Conservation (phyloP, 2,797 vertebrate species). For the Halcyon leucocephala region DNA sequence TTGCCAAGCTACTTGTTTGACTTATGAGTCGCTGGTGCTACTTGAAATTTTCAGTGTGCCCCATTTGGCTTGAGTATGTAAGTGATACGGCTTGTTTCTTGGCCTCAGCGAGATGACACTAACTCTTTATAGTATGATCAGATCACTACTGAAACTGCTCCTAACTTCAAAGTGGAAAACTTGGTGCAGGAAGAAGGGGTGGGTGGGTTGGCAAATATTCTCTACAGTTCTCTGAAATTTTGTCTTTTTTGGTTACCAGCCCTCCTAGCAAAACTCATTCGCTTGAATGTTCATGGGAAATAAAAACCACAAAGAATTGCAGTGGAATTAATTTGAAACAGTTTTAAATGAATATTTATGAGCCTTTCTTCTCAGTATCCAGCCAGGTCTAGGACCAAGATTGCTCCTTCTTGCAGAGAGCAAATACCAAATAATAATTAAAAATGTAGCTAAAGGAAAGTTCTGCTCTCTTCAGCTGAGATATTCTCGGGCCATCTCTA, state of each 20-base stretch:
- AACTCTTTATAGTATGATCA: background rate
- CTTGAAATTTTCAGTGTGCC: background rate
- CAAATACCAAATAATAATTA: background rate
- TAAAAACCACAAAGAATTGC: background rate
- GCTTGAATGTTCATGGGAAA: background rate
- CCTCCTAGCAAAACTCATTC: background rate
- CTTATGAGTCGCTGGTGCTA: background rate
- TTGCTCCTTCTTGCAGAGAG: background rate
- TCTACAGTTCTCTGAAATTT: background rate
- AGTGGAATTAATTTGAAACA: background rate
- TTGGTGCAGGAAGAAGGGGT: background rate
- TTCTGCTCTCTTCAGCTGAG: background rate
- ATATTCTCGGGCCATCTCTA: background rate
- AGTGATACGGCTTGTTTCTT: background rate
- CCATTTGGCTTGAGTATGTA: background rate
- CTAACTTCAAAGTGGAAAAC: background rate
- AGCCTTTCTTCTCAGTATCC: background rate
- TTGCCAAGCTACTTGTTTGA: slow-evolving; percentile 34
- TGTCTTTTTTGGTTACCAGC: background rate
- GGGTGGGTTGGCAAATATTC: background rate
- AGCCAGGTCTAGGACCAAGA: background rate
- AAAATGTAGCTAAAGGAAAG: background rate
- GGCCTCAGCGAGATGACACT: background rate
- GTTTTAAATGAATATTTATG: background rate
- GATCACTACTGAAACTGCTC: background rate